These are phyloP conservation scores for Pandemis corylana DNA, from an alignment of 2,888 invertebrate species.

Conservation along the genomic window DNA sequence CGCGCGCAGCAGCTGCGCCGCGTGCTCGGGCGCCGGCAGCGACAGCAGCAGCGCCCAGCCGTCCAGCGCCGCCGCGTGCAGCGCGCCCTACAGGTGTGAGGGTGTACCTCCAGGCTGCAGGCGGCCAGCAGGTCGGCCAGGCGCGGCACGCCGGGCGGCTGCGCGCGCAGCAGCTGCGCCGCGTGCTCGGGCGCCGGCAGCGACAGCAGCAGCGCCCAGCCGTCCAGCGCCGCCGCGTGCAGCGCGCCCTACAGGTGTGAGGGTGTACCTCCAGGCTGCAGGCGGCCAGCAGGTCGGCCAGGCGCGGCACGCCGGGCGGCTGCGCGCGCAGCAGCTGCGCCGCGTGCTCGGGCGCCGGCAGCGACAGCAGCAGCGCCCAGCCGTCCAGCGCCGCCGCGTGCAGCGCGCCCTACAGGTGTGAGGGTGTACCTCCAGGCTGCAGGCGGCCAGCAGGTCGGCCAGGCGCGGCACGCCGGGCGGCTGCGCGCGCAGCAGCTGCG, in stretches of 20 bases:
- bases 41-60: conserved; percentile 96
- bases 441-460: conserved; percentile 89
- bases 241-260: conserved; percentile 86
- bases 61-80: conserved; percentile 94
- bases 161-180: conserved; percentile 77
- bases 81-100: too few relatives aligned
- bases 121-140: conserved; percentile 89
- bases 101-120: conserved; percentile 89
- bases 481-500: conserved; percentile 74
- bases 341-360: conserved; percentile 89
- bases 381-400: conserved; percentile 95
- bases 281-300: conserved; percentile 89
- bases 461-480: conserved; percentile 66
- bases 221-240: conserved; percentile 94
- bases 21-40: conserved; percentile 89
- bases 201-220: conserved; percentile 96
- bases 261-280: conserved; percentile 90
- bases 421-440: conserved; percentile 90
- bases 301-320: conserved; percentile 61
- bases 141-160: conserved; percentile 61
- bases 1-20: conserved; percentile 80
- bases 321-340: conserved; percentile 77
- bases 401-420: conserved; percentile 85
- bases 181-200: conserved; percentile 89
- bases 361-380: conserved; percentile 95